phyloP scores from a whole-genome alignment of 2,888 invertebrate genomes.

The Calameuta filiformis region DNA sequence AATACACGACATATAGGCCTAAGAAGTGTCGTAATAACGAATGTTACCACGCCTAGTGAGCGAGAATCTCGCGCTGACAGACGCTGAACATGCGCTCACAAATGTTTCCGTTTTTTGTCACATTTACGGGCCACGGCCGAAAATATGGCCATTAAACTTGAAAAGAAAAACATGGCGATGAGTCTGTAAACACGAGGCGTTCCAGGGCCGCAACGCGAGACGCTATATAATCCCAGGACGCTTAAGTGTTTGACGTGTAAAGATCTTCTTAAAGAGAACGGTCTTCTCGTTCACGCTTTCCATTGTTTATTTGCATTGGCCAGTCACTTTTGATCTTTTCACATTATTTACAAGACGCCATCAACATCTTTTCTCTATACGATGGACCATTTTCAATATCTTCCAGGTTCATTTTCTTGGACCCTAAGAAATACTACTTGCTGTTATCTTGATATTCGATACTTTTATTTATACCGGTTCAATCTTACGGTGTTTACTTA shows the following conservation, averaged over 20 bases:
- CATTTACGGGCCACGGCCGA: constrained; percentile 48
- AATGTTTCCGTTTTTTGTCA: constrained; percentile 55
- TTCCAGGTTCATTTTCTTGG: no score
- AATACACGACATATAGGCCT: constrained; percentile 7
- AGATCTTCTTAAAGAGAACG: constrained; percentile 2
- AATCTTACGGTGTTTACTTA: no score
- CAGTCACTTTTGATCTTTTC: not conserved
- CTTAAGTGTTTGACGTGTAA: constrained; percentile 19
- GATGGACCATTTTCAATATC: no score
- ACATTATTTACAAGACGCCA: not conserved
- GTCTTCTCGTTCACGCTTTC: not conserved
- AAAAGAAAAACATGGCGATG: constrained; percentile 37
- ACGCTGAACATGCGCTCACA: constrained; percentile 55
- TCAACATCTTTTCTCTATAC: not conserved
- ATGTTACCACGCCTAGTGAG: constrained; percentile 18
- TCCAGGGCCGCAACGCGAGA: constrained; percentile 18
- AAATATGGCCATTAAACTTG: constrained; percentile 52
- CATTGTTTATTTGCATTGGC: not conserved
- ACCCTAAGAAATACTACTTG: no score
- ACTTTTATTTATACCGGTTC: no score
- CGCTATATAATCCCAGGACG: constrained; percentile 12
- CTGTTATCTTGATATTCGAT: no score
- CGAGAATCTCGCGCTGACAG: constrained; percentile 45
- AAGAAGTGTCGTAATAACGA: constrained; percentile 25
- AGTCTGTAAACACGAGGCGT: constrained; percentile 44